Conservation (phyloP, 1,140 invertebrate genomes). For the Drosophila ananassae region DNA sequence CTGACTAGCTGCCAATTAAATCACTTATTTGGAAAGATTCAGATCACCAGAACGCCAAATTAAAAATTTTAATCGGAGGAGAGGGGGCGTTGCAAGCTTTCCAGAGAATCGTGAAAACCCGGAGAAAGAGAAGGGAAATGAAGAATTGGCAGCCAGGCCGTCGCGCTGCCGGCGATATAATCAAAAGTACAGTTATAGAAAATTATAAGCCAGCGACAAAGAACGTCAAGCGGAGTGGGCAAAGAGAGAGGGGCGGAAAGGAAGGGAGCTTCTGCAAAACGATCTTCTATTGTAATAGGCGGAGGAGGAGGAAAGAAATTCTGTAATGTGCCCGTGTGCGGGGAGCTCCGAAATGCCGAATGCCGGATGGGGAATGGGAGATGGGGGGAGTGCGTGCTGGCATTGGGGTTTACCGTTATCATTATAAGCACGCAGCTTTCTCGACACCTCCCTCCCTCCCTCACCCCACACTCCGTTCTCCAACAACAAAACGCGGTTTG, state of each 20-base stretch:
- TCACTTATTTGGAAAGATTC: neutral
- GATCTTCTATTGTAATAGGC: conserved; percentile 25
- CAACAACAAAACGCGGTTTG: conserved; percentile 77
- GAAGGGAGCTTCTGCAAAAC: conserved; percentile 6
- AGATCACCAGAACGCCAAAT: neutral
- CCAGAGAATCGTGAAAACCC: conserved; percentile 9
- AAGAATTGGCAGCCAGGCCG: conserved; percentile 23
- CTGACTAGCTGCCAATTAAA: neutral
- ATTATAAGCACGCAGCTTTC: conserved; percentile 67
- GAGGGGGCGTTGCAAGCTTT: conserved; percentile 21
- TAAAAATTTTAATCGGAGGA: too few relatives aligned
- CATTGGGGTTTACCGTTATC: conserved; percentile 62
- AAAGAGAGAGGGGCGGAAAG: neutral
- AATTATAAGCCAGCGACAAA: conserved; percentile 72
- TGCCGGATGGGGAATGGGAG: too few relatives aligned
- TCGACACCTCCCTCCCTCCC: neutral
- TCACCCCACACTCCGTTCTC: conserved; percentile 9
- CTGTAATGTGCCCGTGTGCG: neutral
- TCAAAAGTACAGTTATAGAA: conserved; percentile 71
- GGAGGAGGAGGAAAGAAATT: neutral
- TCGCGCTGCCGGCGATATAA: conserved; percentile 47
- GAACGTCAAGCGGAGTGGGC: conserved; percentile 35
- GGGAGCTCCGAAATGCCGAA: neutral
- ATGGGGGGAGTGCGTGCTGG: neutral
- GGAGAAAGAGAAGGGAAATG: conserved; percentile 21